Base-by-base conservation (phyloP, 2,797 vertebrate genomes). In the Sciaenops ocellatus region DNA sequence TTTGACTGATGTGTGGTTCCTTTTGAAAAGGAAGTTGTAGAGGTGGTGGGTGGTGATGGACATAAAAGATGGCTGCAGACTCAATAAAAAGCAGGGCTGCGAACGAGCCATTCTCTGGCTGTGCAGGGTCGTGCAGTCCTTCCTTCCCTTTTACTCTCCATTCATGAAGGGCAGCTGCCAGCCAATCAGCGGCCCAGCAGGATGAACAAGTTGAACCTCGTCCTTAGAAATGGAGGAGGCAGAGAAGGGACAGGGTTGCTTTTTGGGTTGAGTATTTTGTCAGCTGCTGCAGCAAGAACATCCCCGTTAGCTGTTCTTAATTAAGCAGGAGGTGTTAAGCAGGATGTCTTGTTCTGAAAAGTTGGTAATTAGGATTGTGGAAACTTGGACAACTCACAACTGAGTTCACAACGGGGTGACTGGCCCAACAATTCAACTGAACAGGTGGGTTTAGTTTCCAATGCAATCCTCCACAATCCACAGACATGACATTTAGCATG, bases 131-230 rank as follows among this genome's bases (percentile, higher is more conserved):
- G 15, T 71, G 60, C 51, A 34, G 55, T 75, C 79, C 46, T 56
- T 73, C 63, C 73, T 87, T 82, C 72, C 72, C 79, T 86, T 88
- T 89, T 66, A 67, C 69, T 88, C 78, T 79, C 70, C 78, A 73
- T 82, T 85, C 80, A 76, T 75, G 73, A 83, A 84, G 68, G 78
- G 60, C 83, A 76, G 69, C 63, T 85, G 64, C 82, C 75, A 78
- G 81, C 83, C 84, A 90, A 87, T 92, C 87, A 82, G 70, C 69
- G 12, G 41, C 85, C 69, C 88, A 87, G 84, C 87, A 85, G 80
- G 87, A 82, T 54, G 34, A 82, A 80, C 84, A 76, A 85, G 76
- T 77, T 82, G 73, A 61, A 76, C 55, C 42, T 75, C 18, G 28
- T 86, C 76, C 82, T 89, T 87, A 79, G 82, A 86, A 90, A 66